These are phyloP conservation scores for Conopomorpha cramerella DNA, from an alignment of 1,140 invertebrate species.

Conservation along the genomic window DNA sequence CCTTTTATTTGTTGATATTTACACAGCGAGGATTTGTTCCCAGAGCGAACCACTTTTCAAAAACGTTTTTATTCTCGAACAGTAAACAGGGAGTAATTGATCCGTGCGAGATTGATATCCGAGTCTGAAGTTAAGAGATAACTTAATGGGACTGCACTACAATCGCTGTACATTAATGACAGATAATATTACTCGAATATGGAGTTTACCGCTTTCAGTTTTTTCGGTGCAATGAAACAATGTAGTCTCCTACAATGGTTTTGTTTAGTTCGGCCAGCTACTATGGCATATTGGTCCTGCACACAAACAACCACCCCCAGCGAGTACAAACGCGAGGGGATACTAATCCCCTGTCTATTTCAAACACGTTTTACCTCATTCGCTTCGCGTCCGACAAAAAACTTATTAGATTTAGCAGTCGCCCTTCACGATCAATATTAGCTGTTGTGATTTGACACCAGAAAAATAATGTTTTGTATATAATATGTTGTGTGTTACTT, in stretches of 20 bases:
- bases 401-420: slow-evolving; percentile 50
- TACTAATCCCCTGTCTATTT: slow-evolving; percentile 58
- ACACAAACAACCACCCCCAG: slow-evolving; percentile 17
- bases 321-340: slow-evolving; percentile 31
- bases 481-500: too few species aligned
- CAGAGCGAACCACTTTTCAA: background rate
- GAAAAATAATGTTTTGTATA: too few species aligned
- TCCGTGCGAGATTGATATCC: slow-evolving; percentile 33
- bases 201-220: too few species aligned
- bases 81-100: slow-evolving; percentile 28
- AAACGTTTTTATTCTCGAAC: slow-evolving; percentile 9
- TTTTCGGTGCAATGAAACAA: too few species aligned
- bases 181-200: too few species aligned
- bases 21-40: slow-evolving; percentile 9
- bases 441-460: slow-evolving; percentile 32
- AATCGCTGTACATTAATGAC: too few species aligned
- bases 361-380: slow-evolving; percentile 58
- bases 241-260: too few species aligned
- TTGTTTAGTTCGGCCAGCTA: too few species aligned
- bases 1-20: slow-evolving; percentile 6
- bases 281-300: too few species aligned
- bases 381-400: slow-evolving; percentile 51
- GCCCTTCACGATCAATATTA: slow-evolving; percentile 28
- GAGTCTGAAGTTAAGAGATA: too few species aligned
- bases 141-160: slow-evolving; percentile 13